Evolutionary conservation across 2,797 vertebrate species (phyloP), one percentile per base, ranked within the genome.

Genomic region (Thripadectes ignobilis): DNA sequence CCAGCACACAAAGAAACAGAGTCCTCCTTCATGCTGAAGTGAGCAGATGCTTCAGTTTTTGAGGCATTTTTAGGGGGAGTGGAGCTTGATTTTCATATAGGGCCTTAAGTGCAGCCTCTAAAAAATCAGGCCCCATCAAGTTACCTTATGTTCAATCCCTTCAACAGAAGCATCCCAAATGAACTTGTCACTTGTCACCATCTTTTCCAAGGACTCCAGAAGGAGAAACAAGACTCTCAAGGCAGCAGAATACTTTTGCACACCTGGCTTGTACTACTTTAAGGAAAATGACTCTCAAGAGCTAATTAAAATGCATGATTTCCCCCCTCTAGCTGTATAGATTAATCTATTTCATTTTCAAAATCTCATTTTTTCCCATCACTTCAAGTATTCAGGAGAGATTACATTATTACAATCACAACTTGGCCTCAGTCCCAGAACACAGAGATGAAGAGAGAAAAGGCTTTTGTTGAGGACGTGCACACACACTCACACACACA

Each of bases 301-400:
- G 79, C 91, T 96, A 96, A 93, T 92, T 88, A 89, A 94, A 94
- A 95, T 96, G 84, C 86, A 93, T 36, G 45, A 73, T 85, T 92
- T 91, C 49, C 76, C 78, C 88, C 95, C 95, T 92, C 83, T 80
- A 95, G 96, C 96, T 91, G 80, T 94, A 95, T 80, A 97, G 95
- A 97, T 96, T 95, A 95, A 97, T 95, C 96, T 95, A 95, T 94
- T 97, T 95, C 94, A 92, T 92, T 96, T 97, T 93, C 96, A 94
- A 91, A 96, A 95, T 92, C 88, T 88, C 69, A 27, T 91, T 95
- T 95, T 94, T 96, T 91, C 90, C 88, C 88, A 96, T 95, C 90
- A 95, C 91, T 96, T 96, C 89, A 94, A 95, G 94, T 90, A 94
- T 86, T 95, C 92, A 97, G 95, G 87, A 95, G 94, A 96, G 94